Percentiles rank a stretch among this genome's conserved stretches.
These are phyloP conservation scores for Thomomys bottae DNA, from an alignment of 2,113 vertebrate species.

Conservation along the genomic window DNA sequence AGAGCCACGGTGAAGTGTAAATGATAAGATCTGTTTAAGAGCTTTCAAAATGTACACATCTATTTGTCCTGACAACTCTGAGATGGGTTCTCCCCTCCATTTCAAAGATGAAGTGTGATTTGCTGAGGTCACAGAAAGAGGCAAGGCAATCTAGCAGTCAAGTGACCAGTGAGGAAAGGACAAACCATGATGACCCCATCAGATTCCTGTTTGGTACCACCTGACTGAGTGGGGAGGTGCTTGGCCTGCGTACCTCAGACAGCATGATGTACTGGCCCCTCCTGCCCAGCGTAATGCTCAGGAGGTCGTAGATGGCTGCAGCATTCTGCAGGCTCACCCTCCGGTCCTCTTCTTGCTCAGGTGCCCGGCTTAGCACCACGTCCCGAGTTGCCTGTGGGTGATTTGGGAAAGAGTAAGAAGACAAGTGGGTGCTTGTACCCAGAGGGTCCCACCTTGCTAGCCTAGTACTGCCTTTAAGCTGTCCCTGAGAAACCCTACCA, in stretches of 20 bases:
- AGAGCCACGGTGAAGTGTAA: background rate
- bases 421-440: background rate
- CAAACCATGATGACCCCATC: background rate
- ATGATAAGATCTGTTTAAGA: background rate
- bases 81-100: background rate
- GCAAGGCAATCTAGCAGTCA: background rate
- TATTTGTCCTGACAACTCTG: background rate
- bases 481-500: background rate
- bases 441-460: background rate
- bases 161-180: background rate
- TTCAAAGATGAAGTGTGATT: background rate
- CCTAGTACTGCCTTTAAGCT: background rate
- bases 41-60: background rate
- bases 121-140: background rate
- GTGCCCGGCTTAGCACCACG: constrained; percentile 95
- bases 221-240: background rate
- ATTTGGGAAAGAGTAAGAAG: background rate
- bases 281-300: constrained; percentile 96
- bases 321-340: constrained; percentile 92
- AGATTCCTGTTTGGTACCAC: rapidly evolving
- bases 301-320: constrained; percentile 95
- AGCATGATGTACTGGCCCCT: constrained; percentile 98
- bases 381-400: constrained; percentile 91
- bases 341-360: constrained; percentile 93
- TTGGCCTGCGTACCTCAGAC: constrained; percentile 89